Conservation (phyloP, 1,140 invertebrate genomes). For the Zaprionus capensis region DNA sequence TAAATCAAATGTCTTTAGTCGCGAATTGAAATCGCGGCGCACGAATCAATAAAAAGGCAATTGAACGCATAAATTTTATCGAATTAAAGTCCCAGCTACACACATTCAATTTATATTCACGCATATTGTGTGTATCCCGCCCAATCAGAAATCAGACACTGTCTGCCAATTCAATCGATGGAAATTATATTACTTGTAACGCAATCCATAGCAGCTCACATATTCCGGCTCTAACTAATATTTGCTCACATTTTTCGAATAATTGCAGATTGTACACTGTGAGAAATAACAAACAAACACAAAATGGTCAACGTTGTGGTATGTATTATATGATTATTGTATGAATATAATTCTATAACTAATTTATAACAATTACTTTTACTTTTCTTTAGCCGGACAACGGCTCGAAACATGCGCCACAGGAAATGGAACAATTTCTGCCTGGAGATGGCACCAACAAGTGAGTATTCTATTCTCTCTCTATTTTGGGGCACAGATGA, state of each 20-base stretch:
- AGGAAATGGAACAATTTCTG: constrained; percentile 88
- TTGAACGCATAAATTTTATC: constrained; percentile 40
- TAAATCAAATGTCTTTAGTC: constrained; percentile 34
- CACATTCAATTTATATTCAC: constrained; percentile 13
- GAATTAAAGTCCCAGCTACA: constrained; percentile 35
- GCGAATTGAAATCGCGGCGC: constrained; percentile 63
- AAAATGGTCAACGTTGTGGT: constrained; percentile 82
- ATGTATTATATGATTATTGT: constrained; percentile 35
- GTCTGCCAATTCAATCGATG: constrained; percentile 50
- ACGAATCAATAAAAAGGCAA: constrained; percentile 69
- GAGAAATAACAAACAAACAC: constrained; percentile 30
- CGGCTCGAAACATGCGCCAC: constrained; percentile 73
- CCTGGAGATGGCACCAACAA: constrained; percentile 84
- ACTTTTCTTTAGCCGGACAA: constrained; percentile 56
- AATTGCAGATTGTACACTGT: constrained; percentile 54
- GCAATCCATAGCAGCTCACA: constrained; percentile 1
- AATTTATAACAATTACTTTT: constrained; percentile 37
- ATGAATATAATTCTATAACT: constrained; percentile 26
- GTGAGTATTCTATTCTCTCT: constrained; percentile 54
- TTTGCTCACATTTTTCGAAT: constrained; percentile 2
- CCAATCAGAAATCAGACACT: constrained; percentile 50
- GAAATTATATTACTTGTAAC: constrained; percentile 52
- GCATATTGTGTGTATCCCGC: not conserved
- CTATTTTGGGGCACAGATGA: not conserved
- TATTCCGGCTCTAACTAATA: constrained; percentile 25